Evolutionary conservation across 64 coral and sea anemone genomes (phyloP).

Genomic region (Pachyseris speciosa): DNA sequence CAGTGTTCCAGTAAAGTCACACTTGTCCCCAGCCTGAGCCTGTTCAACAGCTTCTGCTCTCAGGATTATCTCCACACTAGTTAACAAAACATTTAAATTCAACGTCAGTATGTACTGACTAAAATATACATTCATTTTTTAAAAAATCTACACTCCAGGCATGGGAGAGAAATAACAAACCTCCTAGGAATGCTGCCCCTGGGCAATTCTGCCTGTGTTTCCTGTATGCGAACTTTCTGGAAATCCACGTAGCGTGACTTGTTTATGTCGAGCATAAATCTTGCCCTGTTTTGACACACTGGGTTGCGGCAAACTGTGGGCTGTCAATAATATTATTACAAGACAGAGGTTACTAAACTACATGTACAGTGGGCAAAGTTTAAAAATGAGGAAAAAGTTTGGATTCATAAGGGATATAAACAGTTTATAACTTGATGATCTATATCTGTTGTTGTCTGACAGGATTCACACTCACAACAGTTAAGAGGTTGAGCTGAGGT

Average conservation of each 20-base stretch:
- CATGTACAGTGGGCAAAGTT: too few relatives aligned
- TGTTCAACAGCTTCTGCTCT: slow-evolving; percentile 99
- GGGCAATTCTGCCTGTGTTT: slow-evolving; percentile 97
- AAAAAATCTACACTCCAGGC: not conserved
- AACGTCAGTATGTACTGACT: not conserved
- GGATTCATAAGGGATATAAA: too few relatives aligned
- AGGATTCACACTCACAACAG: too few relatives aligned
- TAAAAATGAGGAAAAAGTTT: too few relatives aligned
- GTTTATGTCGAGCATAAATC: slow-evolving; percentile 98
- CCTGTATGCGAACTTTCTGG: slow-evolving; percentile 98
- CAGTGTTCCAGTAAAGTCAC: slow-evolving; percentile 98
- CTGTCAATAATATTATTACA: slow-evolving; percentile 50
- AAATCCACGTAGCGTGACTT: slow-evolving; percentile 99
- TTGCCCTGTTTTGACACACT: slow-evolving; percentile 95
- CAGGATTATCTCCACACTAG: slow-evolving; percentile 94
- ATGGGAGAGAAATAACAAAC: slow-evolving; percentile 31
- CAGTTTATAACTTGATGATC: too few relatives aligned
- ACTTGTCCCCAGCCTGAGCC: slow-evolving; percentile 98
- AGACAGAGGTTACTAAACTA: too few relatives aligned
- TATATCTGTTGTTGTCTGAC: too few relatives aligned
- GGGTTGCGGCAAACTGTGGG: slow-evolving; percentile 97
- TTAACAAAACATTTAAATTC: not conserved
- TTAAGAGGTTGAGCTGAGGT: too few relatives aligned
- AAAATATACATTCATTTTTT: not conserved
- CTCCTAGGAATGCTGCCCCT: slow-evolving; percentile 98